Evolutionary conservation across 1,140 invertebrate genomes (phyloP).

Genomic region (Lasioglossum albipes): DNA sequence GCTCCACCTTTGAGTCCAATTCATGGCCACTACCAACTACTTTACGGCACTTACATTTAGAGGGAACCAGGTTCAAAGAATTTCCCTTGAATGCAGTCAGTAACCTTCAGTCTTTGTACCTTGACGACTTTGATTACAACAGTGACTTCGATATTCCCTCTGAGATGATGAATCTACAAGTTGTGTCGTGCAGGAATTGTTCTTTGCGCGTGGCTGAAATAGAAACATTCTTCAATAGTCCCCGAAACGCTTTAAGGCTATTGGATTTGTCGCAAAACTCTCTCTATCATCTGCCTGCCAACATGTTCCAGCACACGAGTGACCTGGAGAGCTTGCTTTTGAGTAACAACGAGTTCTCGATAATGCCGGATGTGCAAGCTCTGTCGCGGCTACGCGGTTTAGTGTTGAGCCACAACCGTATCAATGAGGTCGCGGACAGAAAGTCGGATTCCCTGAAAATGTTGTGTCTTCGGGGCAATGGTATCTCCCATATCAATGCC

Average conservation of each 20-base stretch:
- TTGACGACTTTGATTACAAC: too few species aligned
- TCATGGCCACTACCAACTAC: too few species aligned
- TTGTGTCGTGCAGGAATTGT: neutral
- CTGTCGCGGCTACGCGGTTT: neutral
- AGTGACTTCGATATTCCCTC: neutral
- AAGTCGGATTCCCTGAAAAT: neutral
- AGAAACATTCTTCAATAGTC: too few species aligned
- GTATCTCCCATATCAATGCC: neutral
- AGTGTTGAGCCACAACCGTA: constrained; percentile 31
- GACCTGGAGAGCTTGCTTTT: constrained; percentile 24
- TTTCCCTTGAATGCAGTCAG: too few species aligned
- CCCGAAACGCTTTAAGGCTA: neutral
- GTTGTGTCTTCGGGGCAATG: constrained; percentile 40
- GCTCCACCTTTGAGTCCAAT: too few species aligned
- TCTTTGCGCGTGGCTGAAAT: neutral
- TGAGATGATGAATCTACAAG: neutral
- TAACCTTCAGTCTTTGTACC: too few species aligned
- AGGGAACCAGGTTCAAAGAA: too few species aligned
- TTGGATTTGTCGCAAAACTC: constrained; percentile 32
- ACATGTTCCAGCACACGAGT: too few species aligned
- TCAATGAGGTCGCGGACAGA: neutral
- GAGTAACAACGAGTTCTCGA: constrained; percentile 17
- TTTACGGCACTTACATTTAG: too few species aligned
- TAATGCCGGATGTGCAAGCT: neutral
- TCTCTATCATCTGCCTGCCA: too few species aligned